Conservation (phyloP, 2,113 vertebrate species). For the Gallinago paraguaiae region DNA sequence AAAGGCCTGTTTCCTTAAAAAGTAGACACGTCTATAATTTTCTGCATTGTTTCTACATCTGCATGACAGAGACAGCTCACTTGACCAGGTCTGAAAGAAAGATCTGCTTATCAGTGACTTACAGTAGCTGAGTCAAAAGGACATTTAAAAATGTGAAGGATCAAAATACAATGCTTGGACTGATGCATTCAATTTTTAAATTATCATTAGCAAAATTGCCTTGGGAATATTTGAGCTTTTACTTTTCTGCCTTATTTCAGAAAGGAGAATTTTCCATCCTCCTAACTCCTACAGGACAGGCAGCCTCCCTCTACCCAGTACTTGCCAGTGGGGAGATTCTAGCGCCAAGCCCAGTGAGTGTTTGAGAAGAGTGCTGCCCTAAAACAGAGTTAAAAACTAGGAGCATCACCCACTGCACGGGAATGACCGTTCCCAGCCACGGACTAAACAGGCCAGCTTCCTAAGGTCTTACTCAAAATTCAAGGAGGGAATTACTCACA, state of each 20-base stretch:
- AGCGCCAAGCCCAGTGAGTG: background rate
- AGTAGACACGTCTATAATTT: background rate
- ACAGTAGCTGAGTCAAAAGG: background rate
- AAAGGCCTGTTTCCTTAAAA: background rate
- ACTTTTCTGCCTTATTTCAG: background rate
- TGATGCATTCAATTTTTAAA: background rate
- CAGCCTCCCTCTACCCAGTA: background rate
- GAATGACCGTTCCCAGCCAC: background rate
- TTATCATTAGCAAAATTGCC: background rate
- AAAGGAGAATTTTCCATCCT: background rate
- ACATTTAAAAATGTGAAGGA: background rate
- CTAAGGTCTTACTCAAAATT: conserved; percentile 23
- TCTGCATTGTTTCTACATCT: background rate
- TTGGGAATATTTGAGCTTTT: background rate
- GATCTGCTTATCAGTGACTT: background rate
- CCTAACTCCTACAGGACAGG: background rate
- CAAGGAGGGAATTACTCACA: conserved; percentile 43
- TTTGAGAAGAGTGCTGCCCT: background rate
- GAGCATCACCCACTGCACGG: background rate
- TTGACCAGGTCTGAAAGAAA: background rate
- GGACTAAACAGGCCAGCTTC: background rate
- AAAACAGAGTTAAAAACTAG: background rate
- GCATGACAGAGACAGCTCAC: background rate
- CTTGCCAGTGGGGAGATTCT: background rate
- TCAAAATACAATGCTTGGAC: background rate